phyloP scores from a whole-genome alignment of 2,888 invertebrate species.

The Oligia latruncula region DNA sequence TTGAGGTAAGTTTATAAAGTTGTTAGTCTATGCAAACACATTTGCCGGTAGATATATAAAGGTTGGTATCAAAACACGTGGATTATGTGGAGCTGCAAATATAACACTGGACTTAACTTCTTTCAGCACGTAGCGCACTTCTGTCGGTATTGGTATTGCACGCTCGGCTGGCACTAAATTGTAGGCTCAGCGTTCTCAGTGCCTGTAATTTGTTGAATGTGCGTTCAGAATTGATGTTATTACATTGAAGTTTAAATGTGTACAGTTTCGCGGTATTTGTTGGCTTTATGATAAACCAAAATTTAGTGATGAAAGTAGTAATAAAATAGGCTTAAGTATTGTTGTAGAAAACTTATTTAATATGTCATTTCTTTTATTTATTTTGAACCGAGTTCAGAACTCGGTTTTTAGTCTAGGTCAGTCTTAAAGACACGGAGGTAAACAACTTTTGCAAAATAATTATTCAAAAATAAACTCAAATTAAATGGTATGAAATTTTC shows the following conservation, averaged over 20 bases:
- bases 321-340: slow-evolving; percentile 34
- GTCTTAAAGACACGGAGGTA: neutral
- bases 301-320: slow-evolving; percentile 23
- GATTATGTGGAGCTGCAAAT: slow-evolving; percentile 62
- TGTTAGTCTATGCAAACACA: slow-evolving; percentile 23
- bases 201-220: slow-evolving; percentile 64
- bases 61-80: slow-evolving; percentile 35
- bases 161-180: slow-evolving; percentile 67
- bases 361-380: neutral
- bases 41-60: slow-evolving; percentile 28
- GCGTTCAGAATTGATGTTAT: slow-evolving; percentile 62
- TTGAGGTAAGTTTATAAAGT: neutral
- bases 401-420: neutral
- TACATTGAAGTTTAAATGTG: slow-evolving; percentile 63
- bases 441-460: neutral
- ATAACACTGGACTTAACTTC: slow-evolving; percentile 67
- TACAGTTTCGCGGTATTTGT: slow-evolving; percentile 45
- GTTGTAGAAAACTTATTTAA: slow-evolving; percentile 5
- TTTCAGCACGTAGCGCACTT: slow-evolving; percentile 69
- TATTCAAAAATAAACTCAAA: neutral
- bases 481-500: neutral
- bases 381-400: neutral
- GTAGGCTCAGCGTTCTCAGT: slow-evolving; percentile 65
- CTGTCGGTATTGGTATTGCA: slow-evolving; percentile 68
- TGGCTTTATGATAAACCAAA: slow-evolving; percentile 54